Base-by-base conservation (phyloP, 2,113 vertebrate genomes). In the Podilymbus podiceps region DNA sequence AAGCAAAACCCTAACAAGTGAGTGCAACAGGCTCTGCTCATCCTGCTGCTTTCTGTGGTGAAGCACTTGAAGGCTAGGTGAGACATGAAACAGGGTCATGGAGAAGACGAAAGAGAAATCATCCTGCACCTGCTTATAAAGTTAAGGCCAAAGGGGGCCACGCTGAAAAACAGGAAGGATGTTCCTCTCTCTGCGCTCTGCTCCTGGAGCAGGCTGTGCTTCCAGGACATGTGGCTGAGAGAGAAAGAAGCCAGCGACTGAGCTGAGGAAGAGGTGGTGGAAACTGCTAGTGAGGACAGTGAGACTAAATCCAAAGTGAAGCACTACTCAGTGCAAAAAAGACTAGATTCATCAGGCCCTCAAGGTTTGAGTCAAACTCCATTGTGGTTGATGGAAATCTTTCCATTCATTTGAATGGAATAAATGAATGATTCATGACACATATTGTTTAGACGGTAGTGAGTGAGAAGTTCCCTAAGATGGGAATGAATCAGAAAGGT, bases 401-500 rank as follows among this genome's bases (percentile, higher is more conserved):
- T 78, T 83, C 38, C 75, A 75, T 53, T 66, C 12, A 64, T 73
- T 35, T 62, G 31, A 78, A 46, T 35, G 21, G 44, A 84, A 55
- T 24, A 74, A 64, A 59, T 44, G 44, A 92, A 75, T 49, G 80
- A 93, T 78, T 64, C 47, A 89, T 52, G 35, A 59, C 56, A 83
- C 9, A 40, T 13, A 38, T 49, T 63, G 76, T 86, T 84, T 35
- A 59, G 28, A 31, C 3, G 28, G n/a, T 31, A 56, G 60, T 53
- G 79, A 90, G 38, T 16, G 44, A 21, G n/a, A n/a, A 78, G 72
- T 9, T 94, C 64, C 73, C 24, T 22, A 30, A 30, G 27, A 78
- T 12, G 56, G 79, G 47, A 78, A 81, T 72, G 52, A 94, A 93
- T 81, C 77, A 94, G 92, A 81, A 95, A 93, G 44, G 38, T 86